A percentile compares a stretch with the other conserved stretches of the same genome.
phyloP scores from a whole-genome alignment of 2,113 vertebrate species.

The Petrocephalus microphthalmus region DNA sequence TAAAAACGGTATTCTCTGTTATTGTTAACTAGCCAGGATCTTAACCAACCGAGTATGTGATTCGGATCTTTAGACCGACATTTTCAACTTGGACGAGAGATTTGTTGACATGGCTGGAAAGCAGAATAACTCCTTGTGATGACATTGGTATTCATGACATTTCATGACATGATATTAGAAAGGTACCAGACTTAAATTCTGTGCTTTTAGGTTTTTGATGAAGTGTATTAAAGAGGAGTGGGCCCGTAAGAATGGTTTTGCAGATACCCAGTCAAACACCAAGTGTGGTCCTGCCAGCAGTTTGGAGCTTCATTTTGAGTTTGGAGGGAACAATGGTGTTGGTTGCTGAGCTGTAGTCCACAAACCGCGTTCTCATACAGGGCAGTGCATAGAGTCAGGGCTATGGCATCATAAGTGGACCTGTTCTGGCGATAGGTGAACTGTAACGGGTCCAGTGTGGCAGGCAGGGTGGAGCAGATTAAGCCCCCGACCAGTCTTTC shows the following conservation, averaged over 20 bases:
- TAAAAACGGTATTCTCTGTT: not conserved
- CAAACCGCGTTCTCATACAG: too few relatives aligned
- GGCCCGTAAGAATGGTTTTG: not conserved
- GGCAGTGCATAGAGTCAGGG: too few relatives aligned
- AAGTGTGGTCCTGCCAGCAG: not conserved
- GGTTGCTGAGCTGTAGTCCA: too few relatives aligned
- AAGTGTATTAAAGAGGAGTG: not conserved
- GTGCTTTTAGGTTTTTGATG: not conserved
- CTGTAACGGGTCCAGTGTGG: too few relatives aligned
- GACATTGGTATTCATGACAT: not conserved
- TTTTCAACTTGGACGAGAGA: not conserved
- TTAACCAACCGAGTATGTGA: not conserved
- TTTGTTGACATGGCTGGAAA: not conserved
- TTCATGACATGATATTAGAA: not conserved
- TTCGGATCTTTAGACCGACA: not conserved
- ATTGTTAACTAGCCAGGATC: not conserved
- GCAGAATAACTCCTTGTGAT: not conserved
- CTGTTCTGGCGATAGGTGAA: too few relatives aligned
- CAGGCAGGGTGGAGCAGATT: too few relatives aligned
- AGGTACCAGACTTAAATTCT: not conserved
- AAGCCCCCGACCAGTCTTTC: too few relatives aligned
- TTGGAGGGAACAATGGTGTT: too few relatives aligned
- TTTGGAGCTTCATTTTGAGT: too few relatives aligned
- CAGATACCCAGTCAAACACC: not conserved
- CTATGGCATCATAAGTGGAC: too few relatives aligned